A percentile compares a stretch with the other conserved stretches of the same genome.
phyloP scores from a whole-genome alignment of 1,140 invertebrate species.

The Argopecten irradians region DNA sequence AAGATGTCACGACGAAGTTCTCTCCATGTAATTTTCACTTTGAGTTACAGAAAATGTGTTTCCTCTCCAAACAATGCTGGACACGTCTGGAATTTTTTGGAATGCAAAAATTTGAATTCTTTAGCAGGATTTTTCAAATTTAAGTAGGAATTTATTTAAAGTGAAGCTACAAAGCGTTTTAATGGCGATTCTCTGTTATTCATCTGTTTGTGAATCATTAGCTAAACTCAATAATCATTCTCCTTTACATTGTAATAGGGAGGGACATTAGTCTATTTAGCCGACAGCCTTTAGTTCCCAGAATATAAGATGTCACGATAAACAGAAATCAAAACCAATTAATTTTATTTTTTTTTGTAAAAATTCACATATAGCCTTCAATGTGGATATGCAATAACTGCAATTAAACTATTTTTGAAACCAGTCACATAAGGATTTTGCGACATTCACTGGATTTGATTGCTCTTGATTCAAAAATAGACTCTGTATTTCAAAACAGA shows the following conservation, averaged over 20 bases:
- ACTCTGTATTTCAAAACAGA: too few relatives aligned
- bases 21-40: neutral
- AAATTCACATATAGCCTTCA: too few relatives aligned
- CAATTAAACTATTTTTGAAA: too few relatives aligned
- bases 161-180: neutral
- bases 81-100: neutral
- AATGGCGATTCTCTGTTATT: neutral
- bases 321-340: too few relatives aligned
- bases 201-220: neutral
- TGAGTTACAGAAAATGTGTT: constrained; percentile 22
- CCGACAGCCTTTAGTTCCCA: neutral
- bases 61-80: neutral
- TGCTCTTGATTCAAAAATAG: too few relatives aligned
- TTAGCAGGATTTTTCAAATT: neutral
- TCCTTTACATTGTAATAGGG: neutral
- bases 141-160: neutral
- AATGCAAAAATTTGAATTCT: constrained; percentile 18
- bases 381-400: too few relatives aligned
- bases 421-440: too few relatives aligned
- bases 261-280: neutral
- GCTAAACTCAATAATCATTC: neutral
- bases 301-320: too few relatives aligned
- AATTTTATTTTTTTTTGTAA: too few relatives aligned
- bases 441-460: too few relatives aligned
- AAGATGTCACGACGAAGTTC: neutral